These are phyloP conservation scores for Apoda limacodes DNA, from an alignment of 2,888 invertebrate genomes.

Conservation along the genomic window DNA sequence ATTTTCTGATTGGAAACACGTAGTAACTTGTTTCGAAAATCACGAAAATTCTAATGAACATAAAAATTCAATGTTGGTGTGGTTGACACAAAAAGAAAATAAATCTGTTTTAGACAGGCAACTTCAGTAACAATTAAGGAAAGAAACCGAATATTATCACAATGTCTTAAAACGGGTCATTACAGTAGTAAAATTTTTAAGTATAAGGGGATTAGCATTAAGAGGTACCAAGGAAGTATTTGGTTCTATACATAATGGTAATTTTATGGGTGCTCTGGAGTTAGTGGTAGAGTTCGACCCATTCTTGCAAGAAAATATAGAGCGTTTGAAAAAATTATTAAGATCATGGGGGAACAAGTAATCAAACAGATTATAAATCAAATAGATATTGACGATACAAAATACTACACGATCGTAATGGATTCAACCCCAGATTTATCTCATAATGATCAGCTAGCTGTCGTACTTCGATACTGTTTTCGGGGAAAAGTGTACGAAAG, in stretches of 20 bases:
- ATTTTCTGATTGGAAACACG: constrained; percentile 13
- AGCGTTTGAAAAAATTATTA: constrained; percentile 10
- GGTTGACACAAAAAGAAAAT: no score
- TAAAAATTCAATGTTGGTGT: constrained; percentile 13
- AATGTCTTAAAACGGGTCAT: constrained; percentile 14
- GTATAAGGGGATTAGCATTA: constrained; percentile 14
- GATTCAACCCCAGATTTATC: no score
- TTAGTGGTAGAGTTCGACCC: no score
- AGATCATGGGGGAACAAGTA: no score
- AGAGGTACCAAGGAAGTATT: constrained; percentile 13
- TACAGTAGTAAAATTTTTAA: constrained; percentile 14
- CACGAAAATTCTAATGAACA: constrained; percentile 12
- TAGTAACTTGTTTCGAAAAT: constrained; percentile 7
- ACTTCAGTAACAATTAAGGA: constrained; percentile 12
- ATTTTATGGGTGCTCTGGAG: no score
- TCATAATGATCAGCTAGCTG: no score
- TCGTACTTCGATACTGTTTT: no score
- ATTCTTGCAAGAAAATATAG: constrained; percentile 12
- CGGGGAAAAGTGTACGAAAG: constrained; percentile 13
- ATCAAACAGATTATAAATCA: no score
- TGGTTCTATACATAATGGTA: no score
- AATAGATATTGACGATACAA: no score
- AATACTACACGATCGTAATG: no score
- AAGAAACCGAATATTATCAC: no score
- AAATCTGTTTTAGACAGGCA: constrained; percentile 13